Base-by-base conservation (phyloP, 2,888 invertebrate species). In the Trichopoda pennipes region DNA sequence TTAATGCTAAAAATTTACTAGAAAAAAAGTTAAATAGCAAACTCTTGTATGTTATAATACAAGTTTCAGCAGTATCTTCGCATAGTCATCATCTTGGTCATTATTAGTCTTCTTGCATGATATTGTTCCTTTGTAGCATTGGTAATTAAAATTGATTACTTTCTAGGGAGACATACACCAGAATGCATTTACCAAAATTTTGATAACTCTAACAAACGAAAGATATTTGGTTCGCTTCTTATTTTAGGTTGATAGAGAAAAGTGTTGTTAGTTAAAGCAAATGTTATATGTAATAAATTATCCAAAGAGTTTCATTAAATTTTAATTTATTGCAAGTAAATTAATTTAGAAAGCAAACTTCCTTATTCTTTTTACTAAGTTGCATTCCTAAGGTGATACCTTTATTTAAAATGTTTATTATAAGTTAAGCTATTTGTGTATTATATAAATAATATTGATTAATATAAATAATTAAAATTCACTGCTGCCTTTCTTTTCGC, bases 91-190 rank as follows among this genome's bases (percentile, higher is more conserved):
- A 69, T 60, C 44, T 47, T 47, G 61, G 38, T 35, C 51, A 47
- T 77, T 55, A 69, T 35, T 53, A 14, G 1, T 42, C 19, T 9
- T 19, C 14, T 19, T 32, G 53, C 53, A 21, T 23, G 12, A 10
- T 17, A 17, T 38, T 23, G 21, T 32, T 17, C 23, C 17, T 69
- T 14, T 66, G 16, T 66, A 58, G 53, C 16, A 64, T 21, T 32
- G 55, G 66, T 79, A 73, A 79, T 79, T 79, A 79, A 79, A 79
- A 79, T 79, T 73, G 79, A 79, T 79, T 73, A 79, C 73, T 68
- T 73, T 79, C 73, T 61, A 68, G 79, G 79, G 79, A 73, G 35
- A 28, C 38, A 38, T 12, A 38, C 38, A 38, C 38, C 1, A 44
- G 12, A 28, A 51, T n/a, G 56, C 19, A 49, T 42, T 47, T 56